These are phyloP conservation scores for Parnassius glacialis DNA, from an alignment of 2,888 invertebrate species.

Conservation along the genomic window DNA sequence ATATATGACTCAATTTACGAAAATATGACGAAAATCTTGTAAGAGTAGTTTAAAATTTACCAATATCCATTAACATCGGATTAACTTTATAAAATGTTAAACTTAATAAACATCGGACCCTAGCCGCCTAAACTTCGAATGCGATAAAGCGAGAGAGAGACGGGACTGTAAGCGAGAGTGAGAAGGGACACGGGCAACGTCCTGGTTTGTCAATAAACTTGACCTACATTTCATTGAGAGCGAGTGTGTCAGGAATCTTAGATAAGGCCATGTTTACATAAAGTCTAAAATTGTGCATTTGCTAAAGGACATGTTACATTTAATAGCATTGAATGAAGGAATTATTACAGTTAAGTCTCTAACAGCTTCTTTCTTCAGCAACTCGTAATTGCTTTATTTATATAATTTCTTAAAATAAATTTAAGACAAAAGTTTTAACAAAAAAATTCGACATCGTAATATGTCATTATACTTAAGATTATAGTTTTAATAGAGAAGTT, in stretches of 20 bases:
- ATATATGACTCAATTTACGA: too few species aligned
- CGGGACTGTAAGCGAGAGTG: constrained; percentile 17
- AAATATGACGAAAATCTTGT: too few species aligned
- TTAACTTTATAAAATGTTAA: constrained; percentile 20
- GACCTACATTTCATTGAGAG: constrained; percentile 77
- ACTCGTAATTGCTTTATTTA: too few species aligned
- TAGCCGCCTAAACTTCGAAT: constrained; percentile 1
- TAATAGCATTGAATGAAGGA: too few species aligned
- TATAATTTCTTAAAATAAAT: too few species aligned
- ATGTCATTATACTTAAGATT: too few species aligned
- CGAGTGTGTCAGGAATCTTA: constrained; percentile 56
- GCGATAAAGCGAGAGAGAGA: constrained; percentile 28
- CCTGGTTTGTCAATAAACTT: constrained; percentile 80
- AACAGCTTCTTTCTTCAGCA: too few species aligned
- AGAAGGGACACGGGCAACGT: constrained; percentile 60
- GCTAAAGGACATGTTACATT: too few species aligned
- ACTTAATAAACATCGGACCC: constrained; percentile 4
- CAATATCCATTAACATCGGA: constrained; percentile 2
- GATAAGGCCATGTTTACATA: constrained; percentile 44
- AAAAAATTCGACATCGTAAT: too few species aligned
- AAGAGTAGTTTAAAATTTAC: not conserved
- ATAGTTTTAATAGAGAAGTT: too few species aligned
- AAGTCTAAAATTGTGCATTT: not conserved
- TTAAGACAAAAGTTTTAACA: too few species aligned
- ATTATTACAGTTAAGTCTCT: too few species aligned